phyloP scores from a whole-genome alignment of 2,888 invertebrate genomes.

The Scaptomyza reducta region DNA sequence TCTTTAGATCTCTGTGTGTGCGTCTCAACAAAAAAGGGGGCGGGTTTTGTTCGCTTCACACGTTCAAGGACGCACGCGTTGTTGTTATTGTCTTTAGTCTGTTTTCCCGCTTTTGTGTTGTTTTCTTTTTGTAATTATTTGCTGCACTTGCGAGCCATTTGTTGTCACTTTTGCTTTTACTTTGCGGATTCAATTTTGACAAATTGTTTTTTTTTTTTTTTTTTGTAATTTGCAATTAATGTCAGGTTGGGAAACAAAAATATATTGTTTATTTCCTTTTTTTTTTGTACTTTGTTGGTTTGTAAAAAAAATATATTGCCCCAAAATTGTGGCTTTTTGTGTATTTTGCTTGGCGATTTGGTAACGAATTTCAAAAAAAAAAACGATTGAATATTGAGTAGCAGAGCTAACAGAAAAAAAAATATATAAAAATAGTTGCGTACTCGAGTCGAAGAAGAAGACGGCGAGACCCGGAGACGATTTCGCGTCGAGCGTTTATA shows the following conservation, averaged over 20 bases:
- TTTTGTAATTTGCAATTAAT: neutral
- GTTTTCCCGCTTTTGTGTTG: neutral
- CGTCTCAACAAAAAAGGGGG: neutral
- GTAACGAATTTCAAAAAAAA: constrained; percentile 15
- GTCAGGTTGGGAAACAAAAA: constrained; percentile 20
- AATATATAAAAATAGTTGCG: constrained; percentile 48
- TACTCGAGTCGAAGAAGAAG: constrained; percentile 56
- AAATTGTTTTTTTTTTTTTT: neutral
- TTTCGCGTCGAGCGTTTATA: constrained; percentile 84
- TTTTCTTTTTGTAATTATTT: constrained; percentile 14
- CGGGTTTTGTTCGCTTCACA: neutral
- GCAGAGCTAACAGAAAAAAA: constrained; percentile 34
- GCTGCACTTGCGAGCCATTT: constrained; percentile 61
- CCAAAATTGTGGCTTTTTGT: constrained; percentile 11
- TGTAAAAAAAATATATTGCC: neutral
- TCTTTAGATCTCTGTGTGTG: neutral
- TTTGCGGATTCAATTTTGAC: constrained; percentile 28
- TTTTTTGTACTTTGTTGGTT: neutral
- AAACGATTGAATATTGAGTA: constrained; percentile 12
- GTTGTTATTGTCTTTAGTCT: neutral
- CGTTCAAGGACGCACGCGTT: neutral
- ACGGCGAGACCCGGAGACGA: constrained; percentile 77
- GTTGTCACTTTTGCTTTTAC: constrained; percentile 65
- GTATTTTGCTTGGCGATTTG: constrained; percentile 19
- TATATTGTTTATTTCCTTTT: constrained; percentile 6